These are phyloP conservation scores for Melospiza georgiana DNA, from an alignment of 2,113 vertebrate genomes.

Conservation along the genomic window DNA sequence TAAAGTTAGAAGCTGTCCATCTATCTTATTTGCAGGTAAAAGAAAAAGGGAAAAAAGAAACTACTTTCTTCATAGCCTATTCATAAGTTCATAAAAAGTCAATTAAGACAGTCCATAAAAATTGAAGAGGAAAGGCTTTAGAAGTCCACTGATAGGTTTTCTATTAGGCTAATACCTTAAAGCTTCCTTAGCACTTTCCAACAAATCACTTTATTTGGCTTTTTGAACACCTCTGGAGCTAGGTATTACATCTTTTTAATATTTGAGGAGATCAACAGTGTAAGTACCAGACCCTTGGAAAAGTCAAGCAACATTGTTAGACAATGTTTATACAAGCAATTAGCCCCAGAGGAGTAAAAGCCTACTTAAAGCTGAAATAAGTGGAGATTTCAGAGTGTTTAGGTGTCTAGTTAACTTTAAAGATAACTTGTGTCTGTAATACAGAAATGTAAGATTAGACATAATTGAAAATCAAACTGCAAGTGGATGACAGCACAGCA, in stretches of 20 bases:
- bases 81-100: constrained; percentile 53
- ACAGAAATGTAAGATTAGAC: neutral
- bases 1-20: neutral
- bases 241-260: neutral
- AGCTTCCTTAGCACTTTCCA: constrained; percentile 25
- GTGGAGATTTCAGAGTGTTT: neutral
- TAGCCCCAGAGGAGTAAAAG: constrained; percentile 14
- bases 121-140: constrained; percentile 42
- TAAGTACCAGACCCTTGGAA: constrained; percentile 17
- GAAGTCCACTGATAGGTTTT: constrained; percentile 44
- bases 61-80: constrained; percentile 2
- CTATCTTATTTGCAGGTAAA: neutral
- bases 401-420: neutral
- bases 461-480: neutral
- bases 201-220: constrained; percentile 37
- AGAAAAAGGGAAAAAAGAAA: neutral
- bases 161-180: constrained; percentile 57
- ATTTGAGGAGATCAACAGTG: constrained; percentile 35
- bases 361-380: neutral
- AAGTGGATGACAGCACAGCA: neutral
- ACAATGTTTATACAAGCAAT: constrained; percentile 37
- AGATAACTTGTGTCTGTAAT: neutral
- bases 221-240: constrained; percentile 27
- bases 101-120: constrained; percentile 64
- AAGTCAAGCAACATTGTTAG: constrained; percentile 1